A percentile compares a stretch with the other conserved stretches of the same genome.
Conservation (phyloP, 2,113 vertebrate genomes). For the Rynchops niger region DNA sequence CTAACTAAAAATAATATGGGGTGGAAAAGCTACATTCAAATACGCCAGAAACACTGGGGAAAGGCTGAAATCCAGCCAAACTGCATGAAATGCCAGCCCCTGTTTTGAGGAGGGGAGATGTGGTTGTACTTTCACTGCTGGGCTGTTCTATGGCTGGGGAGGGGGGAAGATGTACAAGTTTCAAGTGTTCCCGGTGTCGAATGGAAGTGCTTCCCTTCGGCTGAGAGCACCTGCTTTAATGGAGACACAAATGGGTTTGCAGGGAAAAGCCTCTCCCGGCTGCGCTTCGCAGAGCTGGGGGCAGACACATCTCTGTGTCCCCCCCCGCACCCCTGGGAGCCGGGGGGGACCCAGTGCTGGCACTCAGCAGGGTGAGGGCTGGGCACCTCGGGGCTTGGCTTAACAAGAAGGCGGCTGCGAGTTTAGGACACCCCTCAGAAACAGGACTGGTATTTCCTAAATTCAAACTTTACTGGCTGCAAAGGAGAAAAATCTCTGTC, state of each 20-base stretch:
- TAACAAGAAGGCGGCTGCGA: neutral
- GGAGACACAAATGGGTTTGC: neutral
- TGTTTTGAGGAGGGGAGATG: rapidly evolving
- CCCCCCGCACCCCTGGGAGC: neutral
- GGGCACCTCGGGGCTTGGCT: neutral
- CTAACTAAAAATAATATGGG: neutral
- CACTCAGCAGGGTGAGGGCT: neutral
- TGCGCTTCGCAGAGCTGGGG: neutral
- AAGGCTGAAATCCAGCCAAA: neutral
- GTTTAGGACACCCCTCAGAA: neutral
- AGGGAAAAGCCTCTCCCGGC: neutral
- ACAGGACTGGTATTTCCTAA: neutral
- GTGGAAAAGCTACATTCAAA: neutral
- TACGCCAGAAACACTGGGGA: neutral
- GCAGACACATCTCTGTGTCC: neutral
- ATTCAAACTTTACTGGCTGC: neutral
- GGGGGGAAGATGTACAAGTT: neutral
- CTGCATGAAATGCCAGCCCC: neutral
- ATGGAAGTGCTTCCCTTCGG: rapidly evolving
- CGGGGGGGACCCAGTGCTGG: neutral
- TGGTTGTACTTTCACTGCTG: rapidly evolving
- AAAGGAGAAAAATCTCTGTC: neutral
- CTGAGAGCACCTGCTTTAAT: neutral
- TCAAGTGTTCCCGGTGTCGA: rapidly evolving
- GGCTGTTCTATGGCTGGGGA: rapidly evolving